Evolutionary conservation across 2,113 vertebrate genomes (phyloP), one percentile per base, ranked within the genome.

Genomic region (Rutilus rutilus): DNA sequence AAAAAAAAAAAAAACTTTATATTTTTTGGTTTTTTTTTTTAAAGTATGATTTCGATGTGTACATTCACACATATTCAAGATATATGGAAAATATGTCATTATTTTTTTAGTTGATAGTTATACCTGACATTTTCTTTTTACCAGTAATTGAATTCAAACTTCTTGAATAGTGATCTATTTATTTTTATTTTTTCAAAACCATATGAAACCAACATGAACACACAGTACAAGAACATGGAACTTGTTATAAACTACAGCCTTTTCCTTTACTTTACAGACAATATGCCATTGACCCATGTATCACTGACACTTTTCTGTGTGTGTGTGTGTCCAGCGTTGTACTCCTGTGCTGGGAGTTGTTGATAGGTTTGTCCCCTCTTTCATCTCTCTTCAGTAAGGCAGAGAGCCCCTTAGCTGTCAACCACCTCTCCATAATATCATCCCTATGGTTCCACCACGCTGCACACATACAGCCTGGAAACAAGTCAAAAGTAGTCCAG

Each of bases 321-420:
- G 12, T 78, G 76, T 78, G 19, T 39, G 12, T 42, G 60, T 82
- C 62, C 39, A 33, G 25, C 45, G 23, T 21, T 65, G 42, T 36
- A 82, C 47, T 83, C 19, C 12, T 83, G 67, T 73, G 81, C 30
- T 21, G 6, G 65, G 45, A 57, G 27, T 71, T 14, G 19, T 50
- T 73, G 81, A 73, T 73, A 57, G 50, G 50, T 83, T 83, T 73
- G 65, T 83, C 50, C 65, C 57, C 47, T 39, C 64, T 57, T 73
- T 57, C 65, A 39, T 83, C 50, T 83, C 81, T 83, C 81, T 83
- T 73, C 50, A 42, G 50, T 50, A 83, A 83, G 50, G 30, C 27
- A 36, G 81, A 69, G 80, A 73, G 81, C 59, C 78, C 27, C 21
- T 78, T 80, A 78, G 85, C 67, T 79, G 80, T 84, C 77, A 83